phyloP scores from a whole-genome alignment of 2,888 invertebrate species.

The Punctoribates punctum region DNA sequence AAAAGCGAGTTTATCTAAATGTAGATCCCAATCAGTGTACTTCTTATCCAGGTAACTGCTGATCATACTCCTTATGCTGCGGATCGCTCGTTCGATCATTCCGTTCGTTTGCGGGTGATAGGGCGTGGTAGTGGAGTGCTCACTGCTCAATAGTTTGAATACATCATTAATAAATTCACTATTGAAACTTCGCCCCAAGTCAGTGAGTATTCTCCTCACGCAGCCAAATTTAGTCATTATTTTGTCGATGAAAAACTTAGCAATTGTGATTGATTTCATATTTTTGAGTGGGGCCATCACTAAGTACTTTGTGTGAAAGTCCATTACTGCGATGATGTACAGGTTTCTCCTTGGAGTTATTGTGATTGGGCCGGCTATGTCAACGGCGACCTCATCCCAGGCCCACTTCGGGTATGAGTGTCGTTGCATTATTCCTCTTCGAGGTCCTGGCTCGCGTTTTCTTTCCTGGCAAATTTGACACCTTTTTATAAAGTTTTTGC shows the following conservation, averaged over 20 bases:
- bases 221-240: constrained; percentile 24
- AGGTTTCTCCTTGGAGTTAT: constrained; percentile 37
- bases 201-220: constrained; percentile 44
- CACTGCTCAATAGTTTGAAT: neutral
- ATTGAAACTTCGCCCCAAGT: constrained; percentile 47
- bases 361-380: constrained; percentile 42
- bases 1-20: constrained; percentile 42
- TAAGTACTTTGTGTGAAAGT: constrained; percentile 39
- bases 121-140: neutral
- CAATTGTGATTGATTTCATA: neutral
- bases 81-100: constrained; percentile 32
- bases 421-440: neutral
- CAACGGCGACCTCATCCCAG: constrained; percentile 29
- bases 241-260: constrained; percentile 7
- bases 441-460: neutral
- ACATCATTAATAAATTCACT: constrained; percentile 44
- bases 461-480: constrained; percentile 46
- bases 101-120: constrained; percentile 36
- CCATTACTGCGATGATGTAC: constrained; percentile 43
- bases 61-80: constrained; percentile 46
- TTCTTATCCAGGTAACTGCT: constrained; percentile 44
- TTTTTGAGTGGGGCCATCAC: neutral
- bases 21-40: constrained; percentile 48
- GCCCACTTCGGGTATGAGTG: neutral
- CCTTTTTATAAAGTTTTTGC: too few relatives aligned